These are phyloP conservation scores for Kobus ellipsiprymnus DNA, from an alignment of 2,113 vertebrate genomes.

Conservation along the genomic window DNA sequence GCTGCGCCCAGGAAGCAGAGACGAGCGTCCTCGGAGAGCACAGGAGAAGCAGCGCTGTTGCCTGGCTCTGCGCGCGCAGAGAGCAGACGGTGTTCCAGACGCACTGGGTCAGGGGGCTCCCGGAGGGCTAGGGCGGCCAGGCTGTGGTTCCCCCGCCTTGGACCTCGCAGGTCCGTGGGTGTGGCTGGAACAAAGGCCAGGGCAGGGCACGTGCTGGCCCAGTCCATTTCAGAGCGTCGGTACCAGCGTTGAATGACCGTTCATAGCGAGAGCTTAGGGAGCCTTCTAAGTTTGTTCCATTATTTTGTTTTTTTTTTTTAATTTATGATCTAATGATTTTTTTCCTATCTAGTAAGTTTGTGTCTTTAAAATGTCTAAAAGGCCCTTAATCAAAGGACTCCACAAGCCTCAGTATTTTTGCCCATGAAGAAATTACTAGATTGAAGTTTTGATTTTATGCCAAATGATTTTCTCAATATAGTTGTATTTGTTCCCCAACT, in stretches of 20 bases:
- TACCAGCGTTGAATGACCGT: background rate
- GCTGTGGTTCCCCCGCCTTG: background rate
- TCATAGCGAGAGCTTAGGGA: background rate
- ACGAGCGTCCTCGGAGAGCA: background rate
- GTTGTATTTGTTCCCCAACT: background rate
- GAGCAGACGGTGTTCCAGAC: background rate
- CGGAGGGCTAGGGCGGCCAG: background rate
- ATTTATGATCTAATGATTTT: background rate
- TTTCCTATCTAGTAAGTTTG: background rate
- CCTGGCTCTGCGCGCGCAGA: background rate
- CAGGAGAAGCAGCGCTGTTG: background rate
- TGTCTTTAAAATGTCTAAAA: constrained; percentile 21
- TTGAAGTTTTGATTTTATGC: background rate
- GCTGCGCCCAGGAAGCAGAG: background rate
- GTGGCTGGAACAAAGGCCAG: background rate
- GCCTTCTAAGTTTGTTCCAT: background rate
- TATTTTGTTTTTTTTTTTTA: background rate
- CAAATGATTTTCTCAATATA: background rate
- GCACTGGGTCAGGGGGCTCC: background rate
- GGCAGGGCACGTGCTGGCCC: background rate
- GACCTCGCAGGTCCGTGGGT: background rate
- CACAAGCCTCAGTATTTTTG: background rate
- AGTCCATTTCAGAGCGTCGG: background rate
- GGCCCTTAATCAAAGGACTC: background rate
- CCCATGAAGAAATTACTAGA: background rate